Evolutionary conservation across 2,113 vertebrate species (phyloP).

Genomic region (Salvelinus alpinus): DNA sequence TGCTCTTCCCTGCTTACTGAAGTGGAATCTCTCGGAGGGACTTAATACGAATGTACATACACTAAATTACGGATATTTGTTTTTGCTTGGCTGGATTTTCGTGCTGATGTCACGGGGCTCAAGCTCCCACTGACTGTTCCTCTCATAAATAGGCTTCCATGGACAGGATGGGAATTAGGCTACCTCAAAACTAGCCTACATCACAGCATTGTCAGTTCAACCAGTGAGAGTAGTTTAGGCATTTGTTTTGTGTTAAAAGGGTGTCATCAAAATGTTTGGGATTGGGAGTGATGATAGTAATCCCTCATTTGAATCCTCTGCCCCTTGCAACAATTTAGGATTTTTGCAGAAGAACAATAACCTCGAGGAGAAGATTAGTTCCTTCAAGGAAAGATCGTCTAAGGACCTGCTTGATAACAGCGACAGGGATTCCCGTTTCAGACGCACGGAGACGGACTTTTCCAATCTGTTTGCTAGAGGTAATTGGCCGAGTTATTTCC

Average conservation of each 20-base stretch:
- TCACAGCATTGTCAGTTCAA: background rate
- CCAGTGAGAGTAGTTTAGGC: background rate
- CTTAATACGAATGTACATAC: constrained; percentile 75
- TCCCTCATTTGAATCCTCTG: constrained; percentile 59
- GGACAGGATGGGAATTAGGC: constrained; percentile 45
- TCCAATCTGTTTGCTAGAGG: constrained; percentile 95
- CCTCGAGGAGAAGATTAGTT: constrained; percentile 87
- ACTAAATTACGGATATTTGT: constrained; percentile 67
- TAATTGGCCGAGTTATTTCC: constrained; percentile 50
- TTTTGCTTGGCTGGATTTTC: constrained; percentile 77
- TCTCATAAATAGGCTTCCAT: constrained; percentile 69
- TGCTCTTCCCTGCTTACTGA: constrained; percentile 64
- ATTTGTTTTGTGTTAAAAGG: background rate
- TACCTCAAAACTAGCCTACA: constrained; percentile 7
- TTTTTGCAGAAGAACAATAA: constrained; percentile 97
- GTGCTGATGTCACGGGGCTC: constrained; percentile 78
- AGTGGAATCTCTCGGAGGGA: constrained; percentile 74
- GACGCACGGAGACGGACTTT: constrained; percentile 90
- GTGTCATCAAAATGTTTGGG: constrained; percentile 61
- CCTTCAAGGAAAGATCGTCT: constrained; percentile 86
- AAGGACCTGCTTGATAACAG: constrained; percentile 86
- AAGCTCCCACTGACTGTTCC: constrained; percentile 68
- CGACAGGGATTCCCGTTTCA: constrained; percentile 80
- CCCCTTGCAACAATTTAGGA: constrained; percentile 79
- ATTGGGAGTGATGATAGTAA: constrained; percentile 41